Evolutionary conservation across 2,888 invertebrate species (phyloP).

Genomic region (Julus scanicus): DNA sequence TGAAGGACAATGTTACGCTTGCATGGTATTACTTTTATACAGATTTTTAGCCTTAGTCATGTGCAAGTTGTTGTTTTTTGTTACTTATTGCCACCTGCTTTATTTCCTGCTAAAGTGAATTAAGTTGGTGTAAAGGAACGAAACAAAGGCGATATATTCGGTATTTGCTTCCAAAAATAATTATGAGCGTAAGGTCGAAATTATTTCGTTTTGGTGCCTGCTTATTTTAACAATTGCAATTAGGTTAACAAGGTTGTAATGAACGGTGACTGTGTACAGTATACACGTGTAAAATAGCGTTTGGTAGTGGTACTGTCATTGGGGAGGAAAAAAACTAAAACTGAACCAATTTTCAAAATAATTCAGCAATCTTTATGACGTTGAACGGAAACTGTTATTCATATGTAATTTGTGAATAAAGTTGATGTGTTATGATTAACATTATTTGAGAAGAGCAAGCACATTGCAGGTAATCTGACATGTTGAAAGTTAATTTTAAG

Average conservation of each 20-base stretch:
- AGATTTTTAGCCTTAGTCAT: neutral
- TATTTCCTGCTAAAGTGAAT: neutral
- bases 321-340: neutral
- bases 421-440: neutral
- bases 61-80: neutral
- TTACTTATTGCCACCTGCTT: neutral
- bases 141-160: slow-evolving; percentile 8
- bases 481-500: too few species aligned
- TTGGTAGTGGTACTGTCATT: neutral
- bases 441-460: neutral
- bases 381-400: neutral
- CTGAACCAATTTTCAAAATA: neutral
- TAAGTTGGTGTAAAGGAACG: neutral
- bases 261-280: neutral
- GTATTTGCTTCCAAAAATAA: neutral
- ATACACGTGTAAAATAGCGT: neutral
- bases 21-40: neutral
- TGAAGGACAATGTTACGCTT: neutral
- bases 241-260: slow-evolving; percentile 2
- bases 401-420: neutral
- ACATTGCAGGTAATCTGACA: too few species aligned
- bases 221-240: slow-evolving; percentile 36
- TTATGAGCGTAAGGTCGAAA: slow-evolving; percentile 2
- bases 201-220: slow-evolving; percentile 29
- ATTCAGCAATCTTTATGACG: neutral